A percentile compares a stretch with the other conserved stretches of the same genome.
phyloP scores from a whole-genome alignment of 1,140 invertebrate genomes.

The Seison nebaliae region DNA sequence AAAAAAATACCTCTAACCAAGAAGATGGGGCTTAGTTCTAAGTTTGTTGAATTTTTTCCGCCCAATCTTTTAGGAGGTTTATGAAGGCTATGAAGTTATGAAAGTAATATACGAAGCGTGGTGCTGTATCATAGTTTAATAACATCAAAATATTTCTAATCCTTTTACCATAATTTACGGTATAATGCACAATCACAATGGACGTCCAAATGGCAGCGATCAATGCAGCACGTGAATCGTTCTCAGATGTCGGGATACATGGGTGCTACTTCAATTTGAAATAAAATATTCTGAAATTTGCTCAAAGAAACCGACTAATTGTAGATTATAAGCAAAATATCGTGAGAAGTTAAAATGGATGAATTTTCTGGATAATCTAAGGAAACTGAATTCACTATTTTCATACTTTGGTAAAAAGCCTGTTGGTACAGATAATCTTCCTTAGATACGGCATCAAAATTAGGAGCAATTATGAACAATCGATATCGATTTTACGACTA shows the following conservation, averaged over 20 bases:
- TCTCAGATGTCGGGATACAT: background rate
- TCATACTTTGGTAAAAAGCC: constrained; percentile 2
- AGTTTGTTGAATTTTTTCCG: no score
- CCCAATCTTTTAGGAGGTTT: no score
- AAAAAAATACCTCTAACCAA: no score
- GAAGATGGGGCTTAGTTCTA: no score
- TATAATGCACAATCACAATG: background rate
- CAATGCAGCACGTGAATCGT: background rate
- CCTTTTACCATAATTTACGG: background rate
- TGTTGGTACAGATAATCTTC: background rate
- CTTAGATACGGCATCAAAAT: background rate
- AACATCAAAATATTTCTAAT: no score
- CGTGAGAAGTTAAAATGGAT: background rate
- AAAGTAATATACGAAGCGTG: no score
- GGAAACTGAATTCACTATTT: background rate
- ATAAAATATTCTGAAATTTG: constrained; percentile 1
- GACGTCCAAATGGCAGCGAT: constrained; percentile 1
- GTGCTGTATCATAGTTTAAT: no score
- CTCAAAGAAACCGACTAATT: background rate
- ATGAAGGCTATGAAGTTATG: no score
- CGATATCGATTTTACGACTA: background rate
- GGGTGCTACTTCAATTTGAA: constrained; percentile 7
- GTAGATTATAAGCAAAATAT: background rate
- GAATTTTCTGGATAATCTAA: background rate
- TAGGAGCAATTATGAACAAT: constrained; percentile 1